phyloP scores from a whole-genome alignment of 2,797 vertebrate genomes.

The Gobionotothen gibberifrons region DNA sequence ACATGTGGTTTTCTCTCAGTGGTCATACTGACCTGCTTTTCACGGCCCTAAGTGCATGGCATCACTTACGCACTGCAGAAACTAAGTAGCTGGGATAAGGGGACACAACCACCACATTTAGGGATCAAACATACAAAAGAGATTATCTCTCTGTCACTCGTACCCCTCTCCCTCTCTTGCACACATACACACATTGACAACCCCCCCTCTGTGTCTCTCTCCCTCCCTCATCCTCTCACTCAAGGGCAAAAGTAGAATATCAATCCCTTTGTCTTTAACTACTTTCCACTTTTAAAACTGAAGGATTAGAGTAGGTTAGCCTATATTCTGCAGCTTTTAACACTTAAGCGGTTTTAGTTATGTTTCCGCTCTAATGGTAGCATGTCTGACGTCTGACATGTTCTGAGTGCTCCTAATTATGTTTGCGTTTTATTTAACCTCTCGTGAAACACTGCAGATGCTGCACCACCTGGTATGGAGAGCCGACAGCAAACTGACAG shows the following conservation, averaged over 20 bases:
- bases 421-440: constrained; percentile 38
- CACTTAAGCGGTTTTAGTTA: constrained; percentile 66
- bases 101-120: constrained; percentile 83
- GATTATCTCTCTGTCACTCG: constrained; percentile 70
- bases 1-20: constrained; percentile 79
- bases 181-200: constrained; percentile 18
- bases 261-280: constrained; percentile 79
- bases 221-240: constrained; percentile 44
- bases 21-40: constrained; percentile 83
- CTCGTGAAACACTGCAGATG: constrained; percentile 43
- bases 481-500: constrained; percentile 48
- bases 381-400: constrained; percentile 37
- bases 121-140: constrained; percentile 83
- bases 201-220: constrained; percentile 1
- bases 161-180: constrained; percentile 13
- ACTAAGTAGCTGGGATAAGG: constrained; percentile 80
- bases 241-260: constrained; percentile 76
- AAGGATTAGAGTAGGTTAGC: constrained; percentile 74
- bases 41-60: constrained; percentile 82
- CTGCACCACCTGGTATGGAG: constrained; percentile 58
- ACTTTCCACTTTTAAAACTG: constrained; percentile 72
- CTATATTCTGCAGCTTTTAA: constrained; percentile 66
- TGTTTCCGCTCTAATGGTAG: constrained; percentile 39
- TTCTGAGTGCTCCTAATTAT: constrained; percentile 60
- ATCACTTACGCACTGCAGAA: constrained; percentile 76